Base-by-base conservation (phyloP, 2,797 vertebrate species). In the Borostomias antarcticus region DNA sequence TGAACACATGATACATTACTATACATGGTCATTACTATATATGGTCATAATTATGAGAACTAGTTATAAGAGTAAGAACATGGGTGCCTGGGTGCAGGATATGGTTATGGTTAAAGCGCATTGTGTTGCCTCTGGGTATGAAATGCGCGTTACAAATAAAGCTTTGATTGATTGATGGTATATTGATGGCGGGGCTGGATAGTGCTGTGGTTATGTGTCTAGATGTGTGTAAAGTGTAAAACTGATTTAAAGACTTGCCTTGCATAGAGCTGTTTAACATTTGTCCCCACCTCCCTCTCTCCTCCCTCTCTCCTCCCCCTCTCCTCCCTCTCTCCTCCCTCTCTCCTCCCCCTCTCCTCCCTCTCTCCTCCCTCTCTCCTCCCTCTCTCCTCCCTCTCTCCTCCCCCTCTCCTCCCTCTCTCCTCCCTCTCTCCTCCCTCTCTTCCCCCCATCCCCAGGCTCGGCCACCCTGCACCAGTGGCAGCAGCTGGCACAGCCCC, bases 401-500 rank as follows among this genome's bases (percentile, higher is more conserved):
- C 17, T 15, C 26, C 13, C 35, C 5, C 35, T 37, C 35, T 37
- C 35, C 35, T 8, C 13, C 35, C n/a, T n/a, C n/a, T n/a, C 33
- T 1, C 33, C 33, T 35, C 33, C 33, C 10, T 10, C 1, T n/a
- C n/a, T n/a, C n/a, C 43, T n/a, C 43, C 43, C 43, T 37, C 33
- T 37, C 33, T 9, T 17, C 19, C 47, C 48, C 48, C 48, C 1
- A 43, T 58, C 29, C 50, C 5, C 85, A 99, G 98, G 98, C 79
- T 99, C 98, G 51, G 97, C 94, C 69, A 99, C 98, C n/a, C 93
- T 99, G 72, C 97, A 98, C 78, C 97, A 98, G 15, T 99, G 98
- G 98, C 98, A 99, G 89, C 97, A 97, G 91, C 74, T 99, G 86
- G 98, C 97, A 68, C 97, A 98, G 81, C 97, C 98, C 74, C 94